Base-by-base conservation (phyloP, 2,113 vertebrate species). In the Sylvietta virens region DNA sequence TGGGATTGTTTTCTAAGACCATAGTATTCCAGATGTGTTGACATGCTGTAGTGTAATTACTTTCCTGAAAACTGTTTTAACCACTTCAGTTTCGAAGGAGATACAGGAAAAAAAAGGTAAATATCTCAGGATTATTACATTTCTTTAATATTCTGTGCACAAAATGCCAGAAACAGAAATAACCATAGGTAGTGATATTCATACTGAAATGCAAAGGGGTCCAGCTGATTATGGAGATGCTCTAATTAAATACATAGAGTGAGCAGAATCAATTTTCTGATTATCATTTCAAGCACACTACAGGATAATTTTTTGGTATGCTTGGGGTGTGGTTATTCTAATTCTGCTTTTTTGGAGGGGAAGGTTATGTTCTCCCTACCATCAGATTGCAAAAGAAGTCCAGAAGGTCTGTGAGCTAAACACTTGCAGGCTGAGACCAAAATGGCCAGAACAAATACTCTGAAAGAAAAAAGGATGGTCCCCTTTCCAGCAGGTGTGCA, bases 1-100 rank as follows among this genome's bases (percentile, higher is more conserved):
- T 3, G 27, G 1, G 1, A 3, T 31, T 42, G 2, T 67, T 86
- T 80, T 65, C 3, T 26, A n/a, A 53, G 3, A 53, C 7, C 7
- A 14, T 4, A 57, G 7, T 28, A 66, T 53, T 81, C 9, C 33
- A 54, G 17, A 39, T 21, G 1, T 22, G 5, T 71, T 66, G 33
- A 5, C 3, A 7, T 12, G 3, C 7, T 54, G 6, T 31, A 28
- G 1, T 5, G 22, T 17, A 78, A 48, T 42, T 66, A 50, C 62
- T 79, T 78, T 84, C 18, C 11, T 40, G 3, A 12, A 4, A 39
- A 40, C 4, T 1, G 0, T 56, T 72, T 39, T 48, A 69, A 3
- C 8, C 26, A 45, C 7, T n/a, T 39, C 15, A 27, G 6, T 72
- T 92, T 88, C 74, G 39, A 51, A 65, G 27, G 35, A 57, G 12